These are phyloP conservation scores for Neuroterus valhalla DNA, from an alignment of 1,140 invertebrate species.

Conservation along the genomic window DNA sequence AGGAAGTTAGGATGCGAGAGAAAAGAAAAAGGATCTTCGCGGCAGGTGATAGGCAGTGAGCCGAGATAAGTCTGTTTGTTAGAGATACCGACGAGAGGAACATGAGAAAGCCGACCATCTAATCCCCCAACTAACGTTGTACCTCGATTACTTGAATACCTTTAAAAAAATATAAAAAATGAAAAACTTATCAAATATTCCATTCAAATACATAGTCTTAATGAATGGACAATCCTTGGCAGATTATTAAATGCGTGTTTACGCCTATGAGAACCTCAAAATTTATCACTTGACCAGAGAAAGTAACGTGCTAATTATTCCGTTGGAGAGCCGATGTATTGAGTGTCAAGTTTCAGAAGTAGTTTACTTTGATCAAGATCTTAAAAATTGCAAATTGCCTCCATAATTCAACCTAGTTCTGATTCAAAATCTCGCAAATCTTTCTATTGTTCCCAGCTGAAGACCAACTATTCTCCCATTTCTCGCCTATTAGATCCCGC, in stretches of 20 bases:
- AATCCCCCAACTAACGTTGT: not conserved
- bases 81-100: conserved; percentile 40
- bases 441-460: no score
- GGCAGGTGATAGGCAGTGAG: conserved; percentile 40
- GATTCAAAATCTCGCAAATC: no score
- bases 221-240: no score
- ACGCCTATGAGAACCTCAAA: conserved; percentile 4
- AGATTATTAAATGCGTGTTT: not conserved
- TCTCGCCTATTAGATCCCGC: not conserved
- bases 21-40: conserved; percentile 41
- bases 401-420: no score
- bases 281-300: conserved; percentile 9
- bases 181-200: no score
- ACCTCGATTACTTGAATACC: not conserved
- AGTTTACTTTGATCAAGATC: no score
- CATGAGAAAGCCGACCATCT: not conserved
- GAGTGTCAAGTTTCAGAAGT: not conserved
- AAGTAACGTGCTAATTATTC: conserved; percentile 8
- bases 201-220: no score
- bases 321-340: not conserved
- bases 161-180: not conserved
- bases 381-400: no score
- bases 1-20: conserved; percentile 32
- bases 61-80: conserved; percentile 52
- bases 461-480: not conserved